These are phyloP conservation scores for Grallaria varia DNA, from an alignment of 2,113 vertebrate species.

Conservation along the genomic window DNA sequence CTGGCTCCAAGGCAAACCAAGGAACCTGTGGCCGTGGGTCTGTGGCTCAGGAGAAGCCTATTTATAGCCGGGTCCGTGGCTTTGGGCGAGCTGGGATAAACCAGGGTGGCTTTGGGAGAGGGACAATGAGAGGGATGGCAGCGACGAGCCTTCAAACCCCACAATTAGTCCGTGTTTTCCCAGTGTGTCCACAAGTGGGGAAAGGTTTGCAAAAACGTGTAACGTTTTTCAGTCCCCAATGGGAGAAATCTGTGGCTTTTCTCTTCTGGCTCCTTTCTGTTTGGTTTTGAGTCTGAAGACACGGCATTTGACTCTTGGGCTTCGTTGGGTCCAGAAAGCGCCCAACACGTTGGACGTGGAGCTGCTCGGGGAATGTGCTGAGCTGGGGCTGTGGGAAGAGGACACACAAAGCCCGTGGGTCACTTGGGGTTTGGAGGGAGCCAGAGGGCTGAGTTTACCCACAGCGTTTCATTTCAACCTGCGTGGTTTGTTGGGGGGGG, in stretches of 20 bases:
- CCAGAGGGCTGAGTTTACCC: neutral
- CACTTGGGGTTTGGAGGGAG: neutral
- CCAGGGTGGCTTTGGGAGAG: constrained; percentile 7
- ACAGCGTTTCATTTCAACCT: neutral
- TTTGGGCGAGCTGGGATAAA: constrained; percentile 35
- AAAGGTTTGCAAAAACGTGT: neutral
- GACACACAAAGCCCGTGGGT: neutral
- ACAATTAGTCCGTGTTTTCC: constrained; percentile 55
- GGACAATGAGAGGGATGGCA: constrained; percentile 39
- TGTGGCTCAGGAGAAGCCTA: constrained; percentile 17
- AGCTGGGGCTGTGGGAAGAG: neutral
- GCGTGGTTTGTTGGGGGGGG: neutral
- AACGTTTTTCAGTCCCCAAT: constrained; percentile 8
- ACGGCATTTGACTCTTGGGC: neutral
- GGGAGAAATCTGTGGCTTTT: constrained; percentile 58
- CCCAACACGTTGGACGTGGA: neutral
- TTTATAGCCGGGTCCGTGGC: constrained; percentile 42
- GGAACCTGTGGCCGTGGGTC: constrained; percentile 56
- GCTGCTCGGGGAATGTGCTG: constrained; percentile 29
- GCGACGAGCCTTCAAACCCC: constrained; percentile 50
- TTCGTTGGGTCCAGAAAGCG: neutral
- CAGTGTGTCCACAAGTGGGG: neutral
- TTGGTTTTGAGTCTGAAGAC: constrained; percentile 37
- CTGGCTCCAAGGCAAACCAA: constrained; percentile 40
- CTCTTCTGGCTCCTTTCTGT: constrained; percentile 43